Conservation (phyloP, 2,888 invertebrate species). For the Diplazon laetatorius region DNA sequence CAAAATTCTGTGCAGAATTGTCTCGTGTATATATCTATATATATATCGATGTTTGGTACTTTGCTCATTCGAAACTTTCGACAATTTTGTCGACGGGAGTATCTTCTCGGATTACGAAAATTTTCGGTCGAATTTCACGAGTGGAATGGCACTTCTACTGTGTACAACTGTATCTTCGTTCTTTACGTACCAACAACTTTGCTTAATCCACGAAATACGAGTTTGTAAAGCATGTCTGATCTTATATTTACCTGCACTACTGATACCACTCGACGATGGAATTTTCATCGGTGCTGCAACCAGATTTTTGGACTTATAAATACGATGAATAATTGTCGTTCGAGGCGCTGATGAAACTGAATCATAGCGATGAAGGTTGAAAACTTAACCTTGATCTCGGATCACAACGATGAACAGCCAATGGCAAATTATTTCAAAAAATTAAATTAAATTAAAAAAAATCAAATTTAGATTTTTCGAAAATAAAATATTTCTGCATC, state of each 20-base stretch:
- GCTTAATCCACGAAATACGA: constrained; percentile 27
- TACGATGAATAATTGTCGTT: no score
- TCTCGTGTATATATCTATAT: not conserved
- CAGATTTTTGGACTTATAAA: not conserved
- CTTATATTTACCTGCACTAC: not conserved
- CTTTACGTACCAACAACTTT: constrained; percentile 35
- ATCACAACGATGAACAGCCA: no score
- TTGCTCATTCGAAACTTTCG: constrained; percentile 12
- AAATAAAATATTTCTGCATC: no score
- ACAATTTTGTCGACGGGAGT: constrained; percentile 25
- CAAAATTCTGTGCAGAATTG: not conserved
- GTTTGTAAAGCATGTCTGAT: not conserved
- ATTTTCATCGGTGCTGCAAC: not conserved
- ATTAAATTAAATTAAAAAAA: no score
- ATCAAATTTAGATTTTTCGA: no score
- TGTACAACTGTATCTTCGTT: not conserved
- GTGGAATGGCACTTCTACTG: constrained; percentile 27
- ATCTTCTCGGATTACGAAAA: constrained; percentile 40
- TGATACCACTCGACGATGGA: not conserved
- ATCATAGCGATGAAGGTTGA: no score
- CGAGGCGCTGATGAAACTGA: no score
- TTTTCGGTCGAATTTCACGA: constrained; percentile 26
- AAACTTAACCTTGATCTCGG: no score
- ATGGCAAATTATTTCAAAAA: no score
- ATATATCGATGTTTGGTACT: constrained; percentile 1